Evolutionary conservation across 2,797 vertebrate species (phyloP), one percentile per base, ranked within the genome.

Genomic region (Sebastes miniatus): DNA sequence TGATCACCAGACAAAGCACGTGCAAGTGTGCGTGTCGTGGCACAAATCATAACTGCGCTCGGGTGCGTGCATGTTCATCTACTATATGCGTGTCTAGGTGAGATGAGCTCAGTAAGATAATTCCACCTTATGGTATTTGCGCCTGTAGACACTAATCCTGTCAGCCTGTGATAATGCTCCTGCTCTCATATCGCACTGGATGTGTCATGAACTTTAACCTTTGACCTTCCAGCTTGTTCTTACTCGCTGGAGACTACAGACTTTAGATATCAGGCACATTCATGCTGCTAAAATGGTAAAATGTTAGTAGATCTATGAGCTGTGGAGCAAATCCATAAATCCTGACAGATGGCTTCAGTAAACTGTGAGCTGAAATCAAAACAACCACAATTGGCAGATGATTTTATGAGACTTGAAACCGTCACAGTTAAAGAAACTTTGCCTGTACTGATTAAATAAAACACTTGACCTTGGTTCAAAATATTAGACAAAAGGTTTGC

Each of bases 51-150:
- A 31, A 29, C 27, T 57, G 14, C 1, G 3, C 14, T 31, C 11
- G 31, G 8, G 64, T 47, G 20, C 6, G 8, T 25, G 11, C 27
- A 56, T 10, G 59, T 31, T 32, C 36, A 66, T 24, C 31, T 54
- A 22, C 52, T 50, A 27, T 22, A 8, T 9, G 6, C 29, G 20
- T 18, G 57, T 47, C 13, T 34, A 67, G 24, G 62, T 70, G 18
- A 72, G 73, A 83, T 61, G 50, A 76, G 56, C 59, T 83, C 4
- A 81, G 64, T 62, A 58, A 65, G 73, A 76, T 83, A 73, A 85
- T 56, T 65, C 54, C 58, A 73, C 25, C 76, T 68, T 36, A 50
- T 76, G 63, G 13, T 27, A 68, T 80, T 72, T 66, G 52, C 1
- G 6, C 75, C 59, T 76, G 63, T 29, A 36, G 73, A 77, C 69